Conservation (phyloP, 2,797 vertebrate genomes). For the Coregonus sp. region DNA sequence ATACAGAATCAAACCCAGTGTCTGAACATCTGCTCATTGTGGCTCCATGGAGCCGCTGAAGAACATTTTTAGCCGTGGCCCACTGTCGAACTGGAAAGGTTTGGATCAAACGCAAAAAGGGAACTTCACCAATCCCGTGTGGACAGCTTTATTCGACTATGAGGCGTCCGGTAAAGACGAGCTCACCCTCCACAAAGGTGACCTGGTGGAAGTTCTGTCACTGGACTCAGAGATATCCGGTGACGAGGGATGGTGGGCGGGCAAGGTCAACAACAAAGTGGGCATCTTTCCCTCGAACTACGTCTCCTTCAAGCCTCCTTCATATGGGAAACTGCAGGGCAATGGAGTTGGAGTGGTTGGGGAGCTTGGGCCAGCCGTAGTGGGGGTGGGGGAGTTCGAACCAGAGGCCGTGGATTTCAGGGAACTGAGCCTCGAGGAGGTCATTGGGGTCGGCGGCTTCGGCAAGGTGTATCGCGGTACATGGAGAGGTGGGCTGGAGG, state of each 20-base stretch:
- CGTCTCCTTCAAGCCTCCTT: constrained; percentile 79
- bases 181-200: constrained; percentile 86
- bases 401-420: constrained; percentile 81
- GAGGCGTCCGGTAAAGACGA: constrained; percentile 88
- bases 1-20: constrained; percentile 50
- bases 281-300: constrained; percentile 92
- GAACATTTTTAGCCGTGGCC: constrained; percentile 82
- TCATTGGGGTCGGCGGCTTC: constrained; percentile 89
- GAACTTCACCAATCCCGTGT: constrained; percentile 85
- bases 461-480: constrained; percentile 90
- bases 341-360: constrained; percentile 33
- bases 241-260: constrained; percentile 92
- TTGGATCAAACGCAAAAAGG: constrained; percentile 76
- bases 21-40: constrained; percentile 59
- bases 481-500: constrained; percentile 78
- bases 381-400: constrained; percentile 69
- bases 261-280: constrained; percentile 88
- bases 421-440: constrained; percentile 85
- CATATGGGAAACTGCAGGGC: constrained; percentile 70
- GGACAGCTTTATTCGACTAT: constrained; percentile 88
- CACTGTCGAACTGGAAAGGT: constrained; percentile 78
- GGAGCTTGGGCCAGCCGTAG: constrained; percentile 66
- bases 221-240: constrained; percentile 89
- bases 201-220: constrained; percentile 88
- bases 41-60: constrained; percentile 86